Base-by-base conservation (phyloP, 1,140 invertebrate species). In the Drosophila grimshawi region DNA sequence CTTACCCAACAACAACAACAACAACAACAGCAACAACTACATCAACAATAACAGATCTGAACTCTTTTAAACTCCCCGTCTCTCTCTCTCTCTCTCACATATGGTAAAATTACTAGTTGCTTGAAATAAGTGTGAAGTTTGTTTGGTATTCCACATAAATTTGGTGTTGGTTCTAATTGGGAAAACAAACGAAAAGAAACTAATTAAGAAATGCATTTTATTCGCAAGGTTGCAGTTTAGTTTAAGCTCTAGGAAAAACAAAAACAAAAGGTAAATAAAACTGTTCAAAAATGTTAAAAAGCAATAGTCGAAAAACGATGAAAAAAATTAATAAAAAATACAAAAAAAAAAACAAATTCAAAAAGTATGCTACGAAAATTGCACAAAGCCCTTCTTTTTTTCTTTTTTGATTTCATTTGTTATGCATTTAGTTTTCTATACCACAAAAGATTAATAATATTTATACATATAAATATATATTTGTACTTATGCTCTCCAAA, bases 211-310 rank as follows among this genome's bases (percentile, higher is more conserved):
- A 72, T 71, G 10, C 46, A 59, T 62, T 55, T 62, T 61, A 55
- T 41, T 39, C 33, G 69, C 41, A 74, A 78, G 81, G 80, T 86
- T 86, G 80, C 80, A 86, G 81, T 80, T 75, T 82, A 80, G 65
- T 41, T 72, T 89, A 81, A 83, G 76, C 49, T 48, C 53, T 78
- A 70, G 82, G 79, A 78, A 64, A 65, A 64, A 65, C 43, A 41
- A 63, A 65, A 19, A 19, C 19, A 0, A 51, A 80, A 90, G 75
- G 86, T 89, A 89, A 86, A 69, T 85, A 74, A 68, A 86, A 57
- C 57, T 79, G 74, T 89, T 89, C 75, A 89, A 89, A 91, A 91
- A 90, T 91, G 90, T 91, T 91, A 91, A 91, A 91, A 91, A 91
- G 81, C 90, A 91, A 91, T 91, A 72, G 74, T 80, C 59, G 51